phyloP scores from a whole-genome alignment of 1,140 invertebrate genomes.

The Spodoptera frugiperda region DNA sequence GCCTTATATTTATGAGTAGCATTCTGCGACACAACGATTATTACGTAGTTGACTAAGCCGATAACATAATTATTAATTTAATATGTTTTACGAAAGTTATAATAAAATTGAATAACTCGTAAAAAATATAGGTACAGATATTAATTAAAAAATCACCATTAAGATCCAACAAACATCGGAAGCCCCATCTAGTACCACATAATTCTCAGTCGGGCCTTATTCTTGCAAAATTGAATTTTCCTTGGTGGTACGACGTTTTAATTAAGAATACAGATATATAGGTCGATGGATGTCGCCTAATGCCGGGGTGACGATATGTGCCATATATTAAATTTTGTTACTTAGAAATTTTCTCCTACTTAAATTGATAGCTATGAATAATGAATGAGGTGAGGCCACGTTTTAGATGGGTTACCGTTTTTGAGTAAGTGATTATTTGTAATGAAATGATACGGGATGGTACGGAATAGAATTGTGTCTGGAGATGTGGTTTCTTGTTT shows the following conservation, averaged over 20 bases:
- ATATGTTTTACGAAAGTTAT: too few species aligned
- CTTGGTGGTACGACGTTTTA: conserved; percentile 57
- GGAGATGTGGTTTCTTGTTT: too few species aligned
- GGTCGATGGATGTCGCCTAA: conserved; percentile 51
- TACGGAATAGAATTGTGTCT: too few species aligned
- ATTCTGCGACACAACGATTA: too few species aligned
- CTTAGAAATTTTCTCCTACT: conserved; percentile 1
- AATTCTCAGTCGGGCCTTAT: conserved; percentile 24
- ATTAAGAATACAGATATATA: conserved; percentile 60
- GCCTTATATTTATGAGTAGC: too few species aligned
- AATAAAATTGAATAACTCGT: too few species aligned
- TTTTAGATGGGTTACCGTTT: too few species aligned
- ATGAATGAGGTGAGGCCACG: not conserved
- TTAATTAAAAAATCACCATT: not conserved
- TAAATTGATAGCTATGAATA: conserved; percentile 14
- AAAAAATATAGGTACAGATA: too few species aligned
- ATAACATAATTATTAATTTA: too few species aligned
- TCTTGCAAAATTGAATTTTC: conserved; percentile 62
- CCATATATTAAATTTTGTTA: conserved; percentile 35
- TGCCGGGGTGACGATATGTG: not conserved
- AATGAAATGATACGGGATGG: too few species aligned
- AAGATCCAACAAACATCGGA: not conserved
- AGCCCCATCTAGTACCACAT: conserved; percentile 29
- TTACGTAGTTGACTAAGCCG: too few species aligned
- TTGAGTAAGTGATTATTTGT: too few species aligned